phyloP scores from a whole-genome alignment of 2,113 vertebrate species.

The Osmerus eperlanus region DNA sequence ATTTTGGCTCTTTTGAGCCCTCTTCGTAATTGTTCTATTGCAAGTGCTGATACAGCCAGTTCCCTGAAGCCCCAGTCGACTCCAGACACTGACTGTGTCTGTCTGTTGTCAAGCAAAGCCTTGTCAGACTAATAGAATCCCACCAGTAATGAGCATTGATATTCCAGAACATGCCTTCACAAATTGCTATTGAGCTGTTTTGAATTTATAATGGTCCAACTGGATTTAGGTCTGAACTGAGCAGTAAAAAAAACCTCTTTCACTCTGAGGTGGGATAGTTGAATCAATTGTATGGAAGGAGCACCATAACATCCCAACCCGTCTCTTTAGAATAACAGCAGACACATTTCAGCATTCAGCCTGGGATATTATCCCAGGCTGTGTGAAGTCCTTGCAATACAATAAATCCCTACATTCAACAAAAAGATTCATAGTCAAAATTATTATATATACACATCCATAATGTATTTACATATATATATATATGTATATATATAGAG shows the following conservation, averaged over 20 bases:
- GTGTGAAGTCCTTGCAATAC: no score
- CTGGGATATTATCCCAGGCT: no score
- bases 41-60: neutral
- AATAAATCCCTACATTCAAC: no score
- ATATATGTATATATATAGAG: no score
- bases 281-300: neutral
- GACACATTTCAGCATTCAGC: no score
- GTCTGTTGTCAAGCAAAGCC: neutral
- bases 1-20: neutral
- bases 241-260: neutral
- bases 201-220: neutral
- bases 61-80: neutral
- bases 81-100: neutral
- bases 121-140: neutral
- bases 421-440: no score
- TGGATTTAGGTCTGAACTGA: neutral
- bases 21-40: conserved; percentile 1
- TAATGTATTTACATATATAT: no score
- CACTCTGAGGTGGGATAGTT: neutral
- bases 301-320: no score
- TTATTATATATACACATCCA: no score
- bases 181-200: conserved; percentile 9
- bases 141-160: conserved; percentile 7
- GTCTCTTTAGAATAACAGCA: no score
- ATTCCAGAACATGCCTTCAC: neutral